Evolutionary conservation across 2,113 vertebrate species (phyloP).

Genomic region (Corythoichthys intestinalis): DNA sequence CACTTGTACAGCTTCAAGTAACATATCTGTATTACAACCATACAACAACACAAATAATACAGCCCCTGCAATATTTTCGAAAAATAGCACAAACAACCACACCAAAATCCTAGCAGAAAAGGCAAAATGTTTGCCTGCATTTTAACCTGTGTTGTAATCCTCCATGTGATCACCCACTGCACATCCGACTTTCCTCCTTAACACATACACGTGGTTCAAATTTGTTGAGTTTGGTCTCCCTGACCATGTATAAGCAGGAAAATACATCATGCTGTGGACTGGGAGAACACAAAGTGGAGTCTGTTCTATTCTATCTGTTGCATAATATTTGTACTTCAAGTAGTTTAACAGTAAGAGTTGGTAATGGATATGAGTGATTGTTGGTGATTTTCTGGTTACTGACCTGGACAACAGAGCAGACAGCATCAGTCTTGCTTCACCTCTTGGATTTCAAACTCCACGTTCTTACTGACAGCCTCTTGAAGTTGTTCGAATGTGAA

Average conservation of each 20-base stretch:
- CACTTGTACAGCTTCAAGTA: background rate
- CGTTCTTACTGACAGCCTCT: constrained; percentile 42
- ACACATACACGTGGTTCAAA: constrained; percentile 46
- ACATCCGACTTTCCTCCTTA: constrained; percentile 19
- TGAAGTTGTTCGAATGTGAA: constrained; percentile 47
- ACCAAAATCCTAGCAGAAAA: constrained; percentile 2
- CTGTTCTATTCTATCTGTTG: constrained; percentile 19
- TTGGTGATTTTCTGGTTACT: constrained; percentile 37
- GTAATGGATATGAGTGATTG: constrained; percentile 11
- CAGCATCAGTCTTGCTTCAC: constrained; percentile 29
- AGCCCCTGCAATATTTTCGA: background rate
- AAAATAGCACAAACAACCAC: background rate
- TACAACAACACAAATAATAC: background rate
- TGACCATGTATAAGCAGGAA: constrained; percentile 26
- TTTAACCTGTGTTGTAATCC: background rate
- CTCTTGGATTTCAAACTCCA: constrained; percentile 54
- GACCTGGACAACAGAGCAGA: constrained; percentile 50
- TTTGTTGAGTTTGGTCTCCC: constrained; percentile 15
- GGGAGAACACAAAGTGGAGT: constrained; percentile 7
- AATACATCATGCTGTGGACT: constrained; percentile 7
- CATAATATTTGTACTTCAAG: background rate
- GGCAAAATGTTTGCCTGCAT: background rate
- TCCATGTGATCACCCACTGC: constrained; percentile 7
- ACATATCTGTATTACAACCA: background rate
- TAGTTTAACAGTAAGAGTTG: constrained; percentile 8